Percentiles rank a stretch among this genome's conserved stretches.
These are phyloP conservation scores for Pygocentrus nattereri DNA, from an alignment of 2,797 vertebrate genomes.

Conservation along the genomic window DNA sequence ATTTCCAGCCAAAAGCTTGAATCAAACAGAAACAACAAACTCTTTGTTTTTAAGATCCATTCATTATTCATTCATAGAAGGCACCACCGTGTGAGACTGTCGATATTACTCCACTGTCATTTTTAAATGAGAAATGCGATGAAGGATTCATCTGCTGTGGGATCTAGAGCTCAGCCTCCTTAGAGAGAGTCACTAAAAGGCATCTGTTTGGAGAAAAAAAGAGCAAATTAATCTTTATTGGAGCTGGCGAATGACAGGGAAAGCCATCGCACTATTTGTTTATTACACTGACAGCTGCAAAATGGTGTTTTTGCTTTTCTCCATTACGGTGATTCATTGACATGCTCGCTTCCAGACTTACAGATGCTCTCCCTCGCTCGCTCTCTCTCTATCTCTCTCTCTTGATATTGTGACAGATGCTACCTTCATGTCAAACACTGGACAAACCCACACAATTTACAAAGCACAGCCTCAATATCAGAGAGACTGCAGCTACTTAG, in stretches of 20 bases:
- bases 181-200: conserved; percentile 27
- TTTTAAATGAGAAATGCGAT: conserved; percentile 6
- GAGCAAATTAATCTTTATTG: conserved; percentile 47
- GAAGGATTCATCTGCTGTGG: conserved; percentile 21
- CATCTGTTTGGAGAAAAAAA: conserved; percentile 34
- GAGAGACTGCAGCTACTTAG: background rate
- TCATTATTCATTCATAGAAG: conserved; percentile 20
- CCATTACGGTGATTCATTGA: conserved; percentile 47
- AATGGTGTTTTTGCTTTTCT: conserved; percentile 46
- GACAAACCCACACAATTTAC: conserved; percentile 29
- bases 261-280: conserved; percentile 52
- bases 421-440: conserved; percentile 29
- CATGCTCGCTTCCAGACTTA: conserved; percentile 24
- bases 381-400: conserved; percentile 6
- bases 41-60: background rate
- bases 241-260: conserved; percentile 29
- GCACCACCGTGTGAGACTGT: background rate
- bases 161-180: conserved; percentile 22
- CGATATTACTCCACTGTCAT: conserved; percentile 20
- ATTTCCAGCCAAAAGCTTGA: background rate
- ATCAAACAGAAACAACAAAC: background rate
- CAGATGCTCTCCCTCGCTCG: conserved; percentile 2
- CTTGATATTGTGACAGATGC: conserved; percentile 31
- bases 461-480: conserved; percentile 8
- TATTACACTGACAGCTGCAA: conserved; percentile 58